These are phyloP conservation scores for Scomber colias DNA, from an alignment of 2,113 vertebrate species.

Conservation along the genomic window DNA sequence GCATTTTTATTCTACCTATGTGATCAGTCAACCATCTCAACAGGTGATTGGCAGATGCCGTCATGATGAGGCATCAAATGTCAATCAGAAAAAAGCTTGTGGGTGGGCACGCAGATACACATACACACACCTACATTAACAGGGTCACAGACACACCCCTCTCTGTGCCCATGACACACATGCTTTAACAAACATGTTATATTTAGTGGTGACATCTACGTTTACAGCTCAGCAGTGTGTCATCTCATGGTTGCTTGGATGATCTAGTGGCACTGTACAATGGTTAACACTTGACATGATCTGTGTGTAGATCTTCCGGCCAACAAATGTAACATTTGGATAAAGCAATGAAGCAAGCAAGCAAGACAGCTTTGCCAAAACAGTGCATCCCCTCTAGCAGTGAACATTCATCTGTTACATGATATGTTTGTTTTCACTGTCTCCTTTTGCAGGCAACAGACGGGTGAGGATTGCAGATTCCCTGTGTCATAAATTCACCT, in stretches of 20 bases:
- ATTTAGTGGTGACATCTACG: conserved; percentile 31
- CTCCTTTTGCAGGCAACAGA: not conserved
- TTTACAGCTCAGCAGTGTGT: not conserved
- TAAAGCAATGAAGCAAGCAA: not conserved
- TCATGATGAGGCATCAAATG: conserved; percentile 21
- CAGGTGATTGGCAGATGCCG: conserved; percentile 46
- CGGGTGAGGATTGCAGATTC: not conserved
- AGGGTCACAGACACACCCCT: conserved; percentile 8
- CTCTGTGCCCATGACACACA: not conserved
- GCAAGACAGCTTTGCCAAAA: not conserved
- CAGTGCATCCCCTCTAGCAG: not conserved
- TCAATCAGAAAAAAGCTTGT: not conserved
- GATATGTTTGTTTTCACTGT: not conserved
- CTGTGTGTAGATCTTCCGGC: not conserved
- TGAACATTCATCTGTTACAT: not conserved
- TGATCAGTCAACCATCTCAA: conserved; percentile 16
- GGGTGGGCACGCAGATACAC: not conserved
- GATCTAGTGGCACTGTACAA: not conserved
- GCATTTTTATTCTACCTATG: not conserved
- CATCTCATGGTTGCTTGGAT: not conserved
- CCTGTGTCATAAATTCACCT: not conserved
- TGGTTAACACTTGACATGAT: not conserved
- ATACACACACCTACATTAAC: conserved; percentile 2
- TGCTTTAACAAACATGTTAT: conserved; percentile 26
- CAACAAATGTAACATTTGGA: not conserved